phyloP scores from a whole-genome alignment of 1,140 invertebrate species.

The Zaprionus inermis region DNA sequence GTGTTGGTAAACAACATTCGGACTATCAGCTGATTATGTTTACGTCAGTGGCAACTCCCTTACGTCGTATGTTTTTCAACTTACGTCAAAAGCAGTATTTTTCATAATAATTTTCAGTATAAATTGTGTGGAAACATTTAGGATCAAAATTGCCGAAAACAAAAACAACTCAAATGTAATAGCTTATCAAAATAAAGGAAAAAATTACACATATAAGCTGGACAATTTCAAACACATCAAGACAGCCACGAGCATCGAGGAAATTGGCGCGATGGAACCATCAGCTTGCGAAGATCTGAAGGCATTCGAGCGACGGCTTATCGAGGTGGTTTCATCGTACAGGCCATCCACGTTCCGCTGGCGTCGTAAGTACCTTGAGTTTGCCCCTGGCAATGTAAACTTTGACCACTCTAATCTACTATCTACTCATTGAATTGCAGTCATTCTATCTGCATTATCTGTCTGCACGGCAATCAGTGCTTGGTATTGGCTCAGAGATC shows the following conservation, averaged over 20 bases:
- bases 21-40: constrained; percentile 32
- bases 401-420: constrained; percentile 13
- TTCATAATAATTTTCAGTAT: constrained; percentile 17
- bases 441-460: constrained; percentile 92
- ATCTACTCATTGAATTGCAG: constrained; percentile 84
- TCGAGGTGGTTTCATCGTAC: constrained; percentile 97
- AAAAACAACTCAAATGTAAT: constrained; percentile 64
- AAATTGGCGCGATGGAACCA: constrained; percentile 77
- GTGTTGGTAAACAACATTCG: constrained; percentile 5
- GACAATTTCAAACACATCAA: constrained; percentile 69
- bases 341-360: constrained; percentile 96
- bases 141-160: constrained; percentile 45
- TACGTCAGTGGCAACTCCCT: not conserved
- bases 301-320: constrained; percentile 97
- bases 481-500: constrained; percentile 97
- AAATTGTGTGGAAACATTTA: constrained; percentile 28
- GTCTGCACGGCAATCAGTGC: constrained; percentile 95
- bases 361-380: constrained; percentile 89
- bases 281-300: constrained; percentile 91
- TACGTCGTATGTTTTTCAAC: not conserved
- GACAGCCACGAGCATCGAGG: constrained; percentile 75
- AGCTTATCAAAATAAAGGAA: constrained; percentile 62
- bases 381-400: not conserved
- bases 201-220: constrained; percentile 66
- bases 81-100: not conserved